phyloP scores from a whole-genome alignment of 2,113 vertebrate genomes.

The Chascanopsetta lugubris region DNA sequence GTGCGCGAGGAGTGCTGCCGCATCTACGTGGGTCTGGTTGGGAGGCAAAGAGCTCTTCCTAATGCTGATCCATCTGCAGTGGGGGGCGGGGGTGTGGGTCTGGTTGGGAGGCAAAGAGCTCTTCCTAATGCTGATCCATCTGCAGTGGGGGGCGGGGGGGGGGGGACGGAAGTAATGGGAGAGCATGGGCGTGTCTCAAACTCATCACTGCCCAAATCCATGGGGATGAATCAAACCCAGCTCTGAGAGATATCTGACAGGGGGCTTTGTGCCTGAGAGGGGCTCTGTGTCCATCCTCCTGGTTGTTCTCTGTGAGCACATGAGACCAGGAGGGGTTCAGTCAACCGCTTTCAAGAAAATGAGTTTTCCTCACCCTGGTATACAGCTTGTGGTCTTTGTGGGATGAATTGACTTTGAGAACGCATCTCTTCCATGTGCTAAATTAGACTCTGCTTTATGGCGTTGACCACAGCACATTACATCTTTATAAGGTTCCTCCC shows the following conservation, averaged over 20 bases:
- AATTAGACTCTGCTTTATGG: no score
- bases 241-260: slow-evolving; percentile 65
- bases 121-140: slow-evolving; percentile 13
- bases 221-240: slow-evolving; percentile 57
- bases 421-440: not conserved
- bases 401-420: not conserved
- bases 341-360: not conserved
- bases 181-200: slow-evolving; percentile 33
- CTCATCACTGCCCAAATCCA: slow-evolving; percentile 37
- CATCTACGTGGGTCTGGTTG: not conserved
- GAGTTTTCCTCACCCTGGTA: not conserved
- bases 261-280: slow-evolving; percentile 20
- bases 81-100: no score
- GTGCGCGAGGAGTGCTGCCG: slow-evolving; percentile 14
- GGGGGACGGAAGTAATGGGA: slow-evolving; percentile 10
- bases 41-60: not conserved
- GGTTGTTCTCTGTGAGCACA: not conserved
- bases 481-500: not conserved
- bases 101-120: not conserved
- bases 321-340: not conserved
- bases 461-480: not conserved
- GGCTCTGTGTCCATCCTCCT: slow-evolving; percentile 8
- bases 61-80: slow-evolving; percentile 18
- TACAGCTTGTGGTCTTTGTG: not conserved
- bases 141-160: no score